Conservation (phyloP, 2,888 invertebrate genomes). For the Ochlodes sylvanus region DNA sequence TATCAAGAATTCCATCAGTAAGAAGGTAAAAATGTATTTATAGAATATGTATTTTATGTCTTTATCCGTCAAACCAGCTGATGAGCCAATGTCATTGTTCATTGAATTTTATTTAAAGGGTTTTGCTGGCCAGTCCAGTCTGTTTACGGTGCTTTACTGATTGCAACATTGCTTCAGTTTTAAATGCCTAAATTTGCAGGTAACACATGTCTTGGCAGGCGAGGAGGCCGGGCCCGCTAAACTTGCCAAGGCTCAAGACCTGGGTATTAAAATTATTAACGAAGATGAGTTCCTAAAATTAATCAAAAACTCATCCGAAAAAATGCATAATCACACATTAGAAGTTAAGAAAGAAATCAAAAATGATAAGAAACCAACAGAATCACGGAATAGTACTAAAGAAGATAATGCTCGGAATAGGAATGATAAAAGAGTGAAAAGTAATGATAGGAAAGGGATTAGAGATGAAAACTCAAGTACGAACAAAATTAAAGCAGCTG, state of each 20-base stretch:
- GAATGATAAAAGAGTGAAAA: conserved; percentile 14
- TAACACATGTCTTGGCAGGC: conserved; percentile 93
- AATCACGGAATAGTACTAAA: conserved; percentile 23
- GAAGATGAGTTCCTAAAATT: conserved; percentile 94
- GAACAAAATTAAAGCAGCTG: conserved; percentile 4
- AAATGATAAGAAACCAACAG: conserved; percentile 15
- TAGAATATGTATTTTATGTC: too few species aligned
- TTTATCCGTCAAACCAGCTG: too few species aligned
- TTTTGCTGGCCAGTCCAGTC: too few species aligned
- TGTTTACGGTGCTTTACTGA: too few species aligned
- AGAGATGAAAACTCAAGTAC: conserved; percentile 11
- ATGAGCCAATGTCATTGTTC: too few species aligned
- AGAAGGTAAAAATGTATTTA: conserved; percentile 81
- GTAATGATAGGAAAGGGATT: conserved; percentile 8
- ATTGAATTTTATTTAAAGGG: too few species aligned
- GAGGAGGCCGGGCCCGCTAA: conserved; percentile 95
- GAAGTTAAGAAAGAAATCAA: conserved; percentile 46
- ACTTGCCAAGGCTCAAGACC: conserved; percentile 89
- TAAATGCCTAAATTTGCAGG: conserved; percentile 55
- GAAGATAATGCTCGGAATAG: conserved; percentile 41
- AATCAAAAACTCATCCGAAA: conserved; percentile 85
- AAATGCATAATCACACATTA: conserved; percentile 42
- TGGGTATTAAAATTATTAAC: conserved; percentile 89
- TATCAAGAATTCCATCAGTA: conserved; percentile 89
- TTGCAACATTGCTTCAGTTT: too few species aligned